Evolutionary conservation across 2,888 invertebrate species (phyloP), one percentile per base, ranked within the genome.

Genomic region (Nebria salina): DNA sequence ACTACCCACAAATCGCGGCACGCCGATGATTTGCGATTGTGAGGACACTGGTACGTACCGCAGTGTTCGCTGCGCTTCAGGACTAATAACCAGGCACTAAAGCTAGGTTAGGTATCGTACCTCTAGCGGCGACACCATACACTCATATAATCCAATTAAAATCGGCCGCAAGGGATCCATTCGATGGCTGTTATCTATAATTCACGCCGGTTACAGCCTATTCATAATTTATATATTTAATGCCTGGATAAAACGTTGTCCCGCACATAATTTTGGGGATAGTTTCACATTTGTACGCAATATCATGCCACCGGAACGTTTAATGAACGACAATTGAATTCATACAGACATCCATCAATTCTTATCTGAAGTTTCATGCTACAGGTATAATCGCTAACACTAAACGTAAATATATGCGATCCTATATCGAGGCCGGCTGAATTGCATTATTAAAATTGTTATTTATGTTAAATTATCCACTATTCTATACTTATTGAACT

Each of bases 141-240:
- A 86, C 85, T 86, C 86, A 84, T 87, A 87, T 87, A 88, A 87
- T 88, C 88, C 87, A 87, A 88, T 87, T 88, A 88, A 87, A 87
- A 87, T 87, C 85, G 86, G 86, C 85, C 87, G 84, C 87, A 82
- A 81, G 87, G 86, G 87, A 86, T 84, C 85, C 85, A 86, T 87
- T 85, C 85, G 86, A 65, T 68, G 86, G 87, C 87, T 86, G 86
- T 87, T 88, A 87, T 87, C 87, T 87, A 86, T 81, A 81, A 81
- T 81, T 76, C 81, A 81, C 76, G 86, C 86, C 86, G 85, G 87
- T 86, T 86, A 85, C 84, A 86, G 84, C 84, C 86, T 86, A 87
- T 87, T 87, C 86, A 87, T 88, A 88, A 87, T 87, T 87, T 87
- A 87, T 85, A 86, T 86, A 86, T 86, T 86, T 87, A 87, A 87